These are phyloP conservation scores for Alviniconcha strummeri DNA, from an alignment of 2,888 invertebrate genomes.

Conservation along the genomic window DNA sequence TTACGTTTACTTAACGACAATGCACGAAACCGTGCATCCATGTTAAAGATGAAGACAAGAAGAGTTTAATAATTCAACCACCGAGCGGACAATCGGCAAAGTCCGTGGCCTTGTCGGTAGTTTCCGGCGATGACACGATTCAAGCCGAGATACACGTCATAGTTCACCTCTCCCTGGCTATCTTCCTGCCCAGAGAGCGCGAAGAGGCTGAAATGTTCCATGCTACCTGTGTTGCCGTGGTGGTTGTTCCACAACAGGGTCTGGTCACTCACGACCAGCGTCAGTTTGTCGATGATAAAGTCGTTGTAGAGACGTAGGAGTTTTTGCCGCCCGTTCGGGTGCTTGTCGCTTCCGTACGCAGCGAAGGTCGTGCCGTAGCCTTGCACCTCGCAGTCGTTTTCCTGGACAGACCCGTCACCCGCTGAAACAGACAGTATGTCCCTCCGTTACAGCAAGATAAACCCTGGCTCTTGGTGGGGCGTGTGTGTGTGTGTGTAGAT, in stretches of 20 bases:
- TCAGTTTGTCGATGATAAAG: constrained; percentile 29
- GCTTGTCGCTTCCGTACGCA: constrained; percentile 37
- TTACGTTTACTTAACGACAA: too few species aligned
- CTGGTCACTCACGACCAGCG: constrained; percentile 38
- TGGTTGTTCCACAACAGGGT: constrained; percentile 35
- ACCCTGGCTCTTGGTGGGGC: too few species aligned
- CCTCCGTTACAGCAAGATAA: too few species aligned
- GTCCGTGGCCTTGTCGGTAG: constrained; percentile 38
- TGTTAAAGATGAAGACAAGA: too few species aligned
- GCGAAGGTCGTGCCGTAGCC: constrained; percentile 29
- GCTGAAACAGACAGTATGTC: constrained; percentile 26
- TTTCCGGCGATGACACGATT: constrained; percentile 39
- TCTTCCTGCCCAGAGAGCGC: constrained; percentile 37
- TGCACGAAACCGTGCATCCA: too few species aligned
- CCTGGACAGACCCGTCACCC: constrained; percentile 38
- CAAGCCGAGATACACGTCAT: constrained; percentile 34
- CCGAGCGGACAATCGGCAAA: constrained; percentile 34
- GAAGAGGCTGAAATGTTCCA: constrained; percentile 31
- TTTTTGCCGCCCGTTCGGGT: constrained; percentile 31
- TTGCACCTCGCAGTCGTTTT: constrained; percentile 41
- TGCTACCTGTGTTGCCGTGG: not conserved
- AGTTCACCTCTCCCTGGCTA: constrained; percentile 36
- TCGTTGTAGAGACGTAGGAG: constrained; percentile 22
- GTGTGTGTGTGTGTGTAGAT: too few species aligned
- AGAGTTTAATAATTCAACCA: constrained; percentile 23